A percentile compares a stretch with the other conserved stretches of the same genome.
These are phyloP conservation scores for Schizothorax lantsangensis DNA, from an alignment of 2,797 vertebrate genomes.

Conservation along the genomic window DNA sequence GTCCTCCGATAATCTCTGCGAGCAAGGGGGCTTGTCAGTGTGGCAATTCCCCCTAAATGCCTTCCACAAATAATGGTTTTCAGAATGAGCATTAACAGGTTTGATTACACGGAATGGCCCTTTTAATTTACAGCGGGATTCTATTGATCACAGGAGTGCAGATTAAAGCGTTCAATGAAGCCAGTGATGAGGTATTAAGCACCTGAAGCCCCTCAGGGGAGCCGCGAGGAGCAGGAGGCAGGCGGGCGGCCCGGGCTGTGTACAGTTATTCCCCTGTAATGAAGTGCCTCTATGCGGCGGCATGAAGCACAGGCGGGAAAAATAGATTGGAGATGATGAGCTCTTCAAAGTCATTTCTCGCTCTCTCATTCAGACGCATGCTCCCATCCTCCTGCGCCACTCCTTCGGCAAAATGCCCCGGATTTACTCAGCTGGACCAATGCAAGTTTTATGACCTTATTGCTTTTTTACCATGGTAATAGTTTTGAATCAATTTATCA, in stretches of 20 bases:
- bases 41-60: slow-evolving; percentile 95
- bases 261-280: slow-evolving; percentile 99
- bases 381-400: slow-evolving; percentile 83
- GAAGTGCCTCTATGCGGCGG: slow-evolving; percentile 99
- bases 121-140: slow-evolving; percentile 99
- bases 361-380: slow-evolving; percentile 98
- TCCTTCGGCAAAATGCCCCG: slow-evolving; percentile 89
- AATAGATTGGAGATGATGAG: slow-evolving; percentile 99
- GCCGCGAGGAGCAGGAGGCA: slow-evolving; percentile 80
- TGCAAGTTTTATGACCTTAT: slow-evolving; percentile 99
- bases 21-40: slow-evolving; percentile 82
- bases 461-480: slow-evolving; percentile 99
- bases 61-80: slow-evolving; percentile 99
- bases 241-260: slow-evolving; percentile 81
- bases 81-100: slow-evolving; percentile 98
- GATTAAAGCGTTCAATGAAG: slow-evolving; percentile 99
- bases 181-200: slow-evolving; percentile 99
- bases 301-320: slow-evolving; percentile 97
- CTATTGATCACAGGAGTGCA: slow-evolving; percentile 99
- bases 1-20: slow-evolving; percentile 78
- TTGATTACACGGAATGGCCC: slow-evolving; percentile 99
- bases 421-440: slow-evolving; percentile 97
- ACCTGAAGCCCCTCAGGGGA: slow-evolving; percentile 92
- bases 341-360: slow-evolving; percentile 99
- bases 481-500: slow-evolving; percentile 99